Evolutionary conservation across 2,888 invertebrate genomes (phyloP).

Genomic region (Eristalinus sepulchralis): DNA sequence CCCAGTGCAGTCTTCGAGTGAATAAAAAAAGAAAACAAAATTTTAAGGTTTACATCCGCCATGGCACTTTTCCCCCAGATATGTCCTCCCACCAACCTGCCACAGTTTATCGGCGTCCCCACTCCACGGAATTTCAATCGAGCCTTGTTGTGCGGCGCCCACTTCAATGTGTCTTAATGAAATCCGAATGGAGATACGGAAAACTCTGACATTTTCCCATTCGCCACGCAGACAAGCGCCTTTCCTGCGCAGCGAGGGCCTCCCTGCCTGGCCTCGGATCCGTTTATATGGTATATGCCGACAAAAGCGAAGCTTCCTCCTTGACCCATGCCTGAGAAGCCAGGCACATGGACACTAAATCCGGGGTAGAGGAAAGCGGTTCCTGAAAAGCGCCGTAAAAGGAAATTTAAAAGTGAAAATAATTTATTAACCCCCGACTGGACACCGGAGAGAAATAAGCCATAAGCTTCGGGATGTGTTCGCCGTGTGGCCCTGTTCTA

Average conservation of each 20-base stretch:
- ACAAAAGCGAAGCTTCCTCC: constrained; percentile 20
- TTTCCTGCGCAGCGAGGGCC: too few relatives aligned
- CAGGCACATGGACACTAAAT: constrained; percentile 16
- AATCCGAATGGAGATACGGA: constrained; percentile 48
- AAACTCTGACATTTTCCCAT: constrained; percentile 57
- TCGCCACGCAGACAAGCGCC: constrained; percentile 20
- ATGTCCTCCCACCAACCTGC: background rate
- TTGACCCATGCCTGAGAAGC: constrained; percentile 14
- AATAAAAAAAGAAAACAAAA: background rate
- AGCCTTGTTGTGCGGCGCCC: background rate
- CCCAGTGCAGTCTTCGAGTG: background rate
- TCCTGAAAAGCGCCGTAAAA: constrained; percentile 34
- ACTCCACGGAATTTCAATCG: background rate
- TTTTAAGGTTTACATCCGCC: constrained; percentile 40
- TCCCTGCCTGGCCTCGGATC: background rate
- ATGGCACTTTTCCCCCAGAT: background rate
- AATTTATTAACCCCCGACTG: constrained; percentile 66
- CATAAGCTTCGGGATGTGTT: constrained; percentile 35
- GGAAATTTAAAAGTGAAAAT: constrained; percentile 68
- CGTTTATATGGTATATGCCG: background rate
- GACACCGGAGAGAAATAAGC: constrained; percentile 62
- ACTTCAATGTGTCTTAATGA: constrained; percentile 3
- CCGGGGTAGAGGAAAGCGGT: background rate
- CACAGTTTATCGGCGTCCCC: background rate
- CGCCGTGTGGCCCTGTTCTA: constrained; percentile 6